Evolutionary conservation across 2,113 vertebrate genomes (phyloP).

Genomic region (Noctilio leporinus): DNA sequence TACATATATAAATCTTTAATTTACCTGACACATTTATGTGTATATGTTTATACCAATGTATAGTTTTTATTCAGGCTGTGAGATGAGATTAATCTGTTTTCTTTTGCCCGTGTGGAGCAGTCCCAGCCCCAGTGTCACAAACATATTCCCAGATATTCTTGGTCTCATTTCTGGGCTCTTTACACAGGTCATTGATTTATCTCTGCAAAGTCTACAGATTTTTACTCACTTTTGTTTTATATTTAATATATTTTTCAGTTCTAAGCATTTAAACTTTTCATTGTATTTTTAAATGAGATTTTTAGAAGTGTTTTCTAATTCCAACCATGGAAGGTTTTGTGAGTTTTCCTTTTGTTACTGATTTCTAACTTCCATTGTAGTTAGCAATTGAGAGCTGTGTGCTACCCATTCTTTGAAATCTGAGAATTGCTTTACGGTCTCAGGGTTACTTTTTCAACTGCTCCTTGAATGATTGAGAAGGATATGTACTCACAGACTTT

Average conservation of each 20-base stretch:
- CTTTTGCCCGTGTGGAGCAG: not conserved
- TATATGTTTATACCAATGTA: not conserved
- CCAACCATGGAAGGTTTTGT: not conserved
- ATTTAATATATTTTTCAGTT: not conserved
- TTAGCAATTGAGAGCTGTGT: not conserved
- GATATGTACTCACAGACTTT: not conserved
- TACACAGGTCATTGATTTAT: not conserved
- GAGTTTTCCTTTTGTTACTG: not conserved
- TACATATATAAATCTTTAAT: not conserved
- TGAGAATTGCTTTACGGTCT: slow-evolving; percentile 29
- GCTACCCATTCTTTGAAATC: not conserved
- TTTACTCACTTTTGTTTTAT: not conserved
- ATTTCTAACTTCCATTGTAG: not conserved
- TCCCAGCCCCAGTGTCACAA: not conserved
- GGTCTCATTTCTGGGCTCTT: not conserved
- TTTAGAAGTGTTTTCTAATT: not conserved
- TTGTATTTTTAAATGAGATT: not conserved
- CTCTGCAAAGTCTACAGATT: not conserved
- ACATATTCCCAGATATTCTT: not conserved
- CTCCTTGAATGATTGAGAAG: not conserved
- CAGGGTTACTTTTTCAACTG: slow-evolving; percentile 27
- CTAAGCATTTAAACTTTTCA: not conserved
- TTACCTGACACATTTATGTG: not conserved
- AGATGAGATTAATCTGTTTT: not conserved
- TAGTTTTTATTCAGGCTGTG: not conserved